Base-by-base conservation (phyloP, 2,113 vertebrate species). In the Menura novaehollandiae region DNA sequence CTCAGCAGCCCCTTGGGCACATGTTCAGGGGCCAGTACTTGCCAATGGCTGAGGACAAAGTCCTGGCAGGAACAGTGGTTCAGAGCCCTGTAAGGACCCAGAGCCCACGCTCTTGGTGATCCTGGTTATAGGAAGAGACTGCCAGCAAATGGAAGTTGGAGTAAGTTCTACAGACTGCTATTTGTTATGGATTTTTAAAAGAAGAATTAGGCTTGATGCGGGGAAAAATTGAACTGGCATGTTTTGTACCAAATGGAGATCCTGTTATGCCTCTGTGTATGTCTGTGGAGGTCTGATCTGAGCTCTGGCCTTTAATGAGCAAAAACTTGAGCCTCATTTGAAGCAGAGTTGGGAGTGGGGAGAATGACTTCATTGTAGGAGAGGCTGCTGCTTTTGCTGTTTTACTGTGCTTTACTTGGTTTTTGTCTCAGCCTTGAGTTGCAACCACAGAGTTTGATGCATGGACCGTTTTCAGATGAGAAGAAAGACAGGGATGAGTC, bases 1-100 rank as follows among this genome's bases (percentile, higher is more conserved):
- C 21, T 35, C 5, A 0, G 24, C 12, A 8, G 16, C 47, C 39
- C 20, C 23, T 7, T 4, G 5, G 67, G 68, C 1, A 0, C 1
- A 0, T 4, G 0, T 27, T 75, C 1, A 3, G 15, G 32, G 55
- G 26, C 51, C 33, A 3, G 11, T 4, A 1, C 16, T 66, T 78
- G 6, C 15, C 46, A 21, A 0, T 1, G 2, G 16, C 10, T 27
- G 52, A 49, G 80, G 67, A 37, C 13, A 10, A 7, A 51, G 49
- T 52, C 16, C 30, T 6, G 44, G 59, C 46, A 69, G 86, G 41
- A 76, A 0, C 8, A 11, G 15, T 4, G 35, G 20, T 53, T 47
- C 12, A 24, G 55, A 63, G 26, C 13, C 44, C 32, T 56, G 27
- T 8, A 15, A 73, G 32, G 41, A 60, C 19, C 21, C 13, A 41